These are phyloP conservation scores for Crematogaster levior DNA, from an alignment of 2,888 invertebrate genomes.

Conservation along the genomic window DNA sequence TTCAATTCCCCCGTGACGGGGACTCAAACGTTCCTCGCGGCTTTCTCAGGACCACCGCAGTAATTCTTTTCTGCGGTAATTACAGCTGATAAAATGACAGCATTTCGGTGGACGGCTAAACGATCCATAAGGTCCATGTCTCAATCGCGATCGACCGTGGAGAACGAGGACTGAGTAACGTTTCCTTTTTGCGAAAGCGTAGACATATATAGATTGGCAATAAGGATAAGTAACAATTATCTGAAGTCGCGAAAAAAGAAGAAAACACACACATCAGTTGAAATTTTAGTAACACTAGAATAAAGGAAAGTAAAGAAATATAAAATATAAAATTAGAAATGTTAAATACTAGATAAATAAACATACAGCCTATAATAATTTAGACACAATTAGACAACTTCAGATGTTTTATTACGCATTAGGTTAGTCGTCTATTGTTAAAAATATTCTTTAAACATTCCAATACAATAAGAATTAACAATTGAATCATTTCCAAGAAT, in stretches of 20 bases:
- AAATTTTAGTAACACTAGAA: not conserved
- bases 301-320: not conserved
- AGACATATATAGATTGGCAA: not conserved
- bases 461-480: too few species aligned
- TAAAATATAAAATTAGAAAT: constrained; percentile 2
- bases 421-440: too few species aligned
- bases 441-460: too few species aligned
- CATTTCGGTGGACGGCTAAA: constrained; percentile 11
- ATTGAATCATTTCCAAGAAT: too few species aligned
- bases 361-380: too few species aligned
- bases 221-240: not conserved
- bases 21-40: constrained; percentile 32
- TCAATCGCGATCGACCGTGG: constrained; percentile 6
- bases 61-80: constrained; percentile 28
- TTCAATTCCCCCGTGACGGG: constrained; percentile 35
- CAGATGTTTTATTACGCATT: too few species aligned
- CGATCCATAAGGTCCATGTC: constrained; percentile 34
- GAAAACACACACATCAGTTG: not conserved
- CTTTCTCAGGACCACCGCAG: constrained; percentile 13
- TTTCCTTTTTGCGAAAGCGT: constrained; percentile 23
- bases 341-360: too few species aligned
- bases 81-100: constrained; percentile 59
- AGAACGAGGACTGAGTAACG: not conserved
- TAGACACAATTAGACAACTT: too few species aligned
- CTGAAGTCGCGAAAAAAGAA: not conserved